Conservation (phyloP, 2,888 invertebrate genomes). For the Diachrysia chrysitis region DNA sequence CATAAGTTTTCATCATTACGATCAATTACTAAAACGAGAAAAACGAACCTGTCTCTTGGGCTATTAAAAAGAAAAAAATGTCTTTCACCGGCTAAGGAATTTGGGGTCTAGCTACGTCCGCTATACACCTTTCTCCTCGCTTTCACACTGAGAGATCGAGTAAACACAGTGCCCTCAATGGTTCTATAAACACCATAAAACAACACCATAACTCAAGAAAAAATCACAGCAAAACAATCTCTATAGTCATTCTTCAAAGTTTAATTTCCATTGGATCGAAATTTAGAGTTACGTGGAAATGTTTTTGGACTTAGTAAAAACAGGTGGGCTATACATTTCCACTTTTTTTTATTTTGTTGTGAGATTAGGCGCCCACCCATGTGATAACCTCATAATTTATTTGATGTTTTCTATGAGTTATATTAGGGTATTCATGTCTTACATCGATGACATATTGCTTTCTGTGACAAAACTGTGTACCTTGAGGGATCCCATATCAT, state of each 20-base stretch:
- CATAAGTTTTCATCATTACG: slow-evolving; percentile 30
- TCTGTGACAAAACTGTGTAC: background rate
- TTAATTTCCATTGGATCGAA: slow-evolving; percentile 7
- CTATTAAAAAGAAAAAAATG: slow-evolving; percentile 67
- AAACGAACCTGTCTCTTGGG: slow-evolving; percentile 39
- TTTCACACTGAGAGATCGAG: slow-evolving; percentile 77
- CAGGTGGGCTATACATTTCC: slow-evolving; percentile 72
- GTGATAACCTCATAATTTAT: slow-evolving; percentile 47
- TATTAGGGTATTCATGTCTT: slow-evolving; percentile 33
- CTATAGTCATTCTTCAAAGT: slow-evolving; percentile 20
- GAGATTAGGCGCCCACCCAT: slow-evolving; percentile 59
- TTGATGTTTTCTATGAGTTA: slow-evolving; percentile 47
- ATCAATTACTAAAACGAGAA: slow-evolving; percentile 43
- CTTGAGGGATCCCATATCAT: background rate
- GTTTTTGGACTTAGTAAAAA: slow-evolving; percentile 51
- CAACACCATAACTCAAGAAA: slow-evolving; percentile 50
- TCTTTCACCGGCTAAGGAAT: slow-evolving; percentile 81
- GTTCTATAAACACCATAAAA: slow-evolving; percentile 33
- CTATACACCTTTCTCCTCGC: slow-evolving; percentile 80
- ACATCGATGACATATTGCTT: slow-evolving; percentile 10
- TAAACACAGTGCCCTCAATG: slow-evolving; percentile 79
- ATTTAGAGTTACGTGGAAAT: slow-evolving; percentile 11
- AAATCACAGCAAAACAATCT: slow-evolving; percentile 27
- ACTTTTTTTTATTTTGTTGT: slow-evolving; percentile 71
- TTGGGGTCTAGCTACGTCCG: slow-evolving; percentile 72